Percentiles rank a stretch among this genome's conserved stretches.
Evolutionary conservation across 1,140 invertebrate species (phyloP).

Genomic region (Bombyx mandarina): DNA sequence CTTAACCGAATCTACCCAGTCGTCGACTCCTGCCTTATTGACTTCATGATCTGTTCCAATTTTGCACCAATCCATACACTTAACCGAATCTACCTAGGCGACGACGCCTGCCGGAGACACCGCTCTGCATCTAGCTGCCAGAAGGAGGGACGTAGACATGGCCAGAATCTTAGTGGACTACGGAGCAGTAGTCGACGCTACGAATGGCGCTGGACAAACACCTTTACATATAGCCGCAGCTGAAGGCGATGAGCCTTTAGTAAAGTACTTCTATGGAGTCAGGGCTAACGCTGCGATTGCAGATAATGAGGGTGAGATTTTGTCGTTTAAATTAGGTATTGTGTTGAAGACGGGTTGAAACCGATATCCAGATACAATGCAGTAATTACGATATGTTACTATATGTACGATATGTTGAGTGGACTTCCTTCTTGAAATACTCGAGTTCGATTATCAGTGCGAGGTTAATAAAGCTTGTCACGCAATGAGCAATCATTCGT

Average conservation of each 20-base stretch:
- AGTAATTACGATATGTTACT: not conserved
- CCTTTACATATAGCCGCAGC: constrained; percentile 95
- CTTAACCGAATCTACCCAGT: constrained; percentile 34
- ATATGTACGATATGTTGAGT: not conserved
- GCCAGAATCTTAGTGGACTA: constrained; percentile 92
- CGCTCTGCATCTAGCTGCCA: constrained; percentile 91
- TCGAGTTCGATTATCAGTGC: no score
- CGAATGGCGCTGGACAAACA: constrained; percentile 94
- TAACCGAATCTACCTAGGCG: constrained; percentile 49
- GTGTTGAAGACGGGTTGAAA: not conserved
- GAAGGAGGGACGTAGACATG: constrained; percentile 92
- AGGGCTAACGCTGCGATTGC: constrained; percentile 93
- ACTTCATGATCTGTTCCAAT: no score
- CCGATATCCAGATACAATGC: not conserved
- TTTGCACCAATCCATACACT: no score
- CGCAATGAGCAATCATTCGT: no score
- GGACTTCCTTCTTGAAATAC: not conserved
- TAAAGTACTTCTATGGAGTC: constrained; percentile 96
- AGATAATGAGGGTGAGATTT: constrained; percentile 84
- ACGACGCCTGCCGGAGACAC: constrained; percentile 86
- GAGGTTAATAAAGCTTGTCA: no score
- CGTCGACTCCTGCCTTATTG: constrained; percentile 79
- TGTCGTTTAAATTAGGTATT: not conserved
- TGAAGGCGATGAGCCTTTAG: constrained; percentile 92
- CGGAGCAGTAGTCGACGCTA: constrained; percentile 90